Evolutionary conservation across 1,140 invertebrate species (phyloP), one percentile per base, ranked within the genome.

Genomic region (Thaumetopoea pityocampa): DNA sequence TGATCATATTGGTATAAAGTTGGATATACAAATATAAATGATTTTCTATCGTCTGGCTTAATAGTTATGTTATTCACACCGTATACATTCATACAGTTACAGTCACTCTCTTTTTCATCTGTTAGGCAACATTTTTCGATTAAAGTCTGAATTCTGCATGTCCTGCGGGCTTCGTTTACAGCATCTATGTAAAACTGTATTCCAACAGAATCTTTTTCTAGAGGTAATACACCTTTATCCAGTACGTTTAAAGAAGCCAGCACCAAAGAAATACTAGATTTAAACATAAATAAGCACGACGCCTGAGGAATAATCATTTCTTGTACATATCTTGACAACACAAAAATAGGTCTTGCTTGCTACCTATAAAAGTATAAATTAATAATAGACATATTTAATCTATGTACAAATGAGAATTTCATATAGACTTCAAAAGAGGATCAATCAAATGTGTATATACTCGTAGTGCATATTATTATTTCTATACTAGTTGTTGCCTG

Each of bases 141-240:
- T n/a, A 24, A 41, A 9, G 56, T 38, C 11, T 37, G 24, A 6
- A 78, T 18, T 42, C 26, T 42, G 38, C 69, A 78, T 33, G 19
- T 12, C 2, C 19, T 24, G 1, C 46, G 51, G 38, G 68, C 34
- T 29, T 57, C 34, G 32, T 76, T 81, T 41, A 62, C 60, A 16
- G 78, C 10, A 19, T 73, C 63, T 10, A 81, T 27, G 35, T 42
- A 81, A 28, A 81, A 69, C 27, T 58, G 61, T 22, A 81, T 54
- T 5, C 51, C 71, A 4, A 76, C 33, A 7, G 73, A 72, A 19
- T 66, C 51, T 35, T 45, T 51, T 6, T 61, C 36, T 11, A 78
- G 33, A 4, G 69, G 67, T 14, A 56, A 36, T 10, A 74, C 15
- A 11, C 77, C 73, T 58, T 65, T 71, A 35, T 76, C 67, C 23